A percentile compares a stretch with the other conserved stretches of the same genome.
Conservation (phyloP, 2,888 invertebrate species). For the Xestia ashworthii region DNA sequence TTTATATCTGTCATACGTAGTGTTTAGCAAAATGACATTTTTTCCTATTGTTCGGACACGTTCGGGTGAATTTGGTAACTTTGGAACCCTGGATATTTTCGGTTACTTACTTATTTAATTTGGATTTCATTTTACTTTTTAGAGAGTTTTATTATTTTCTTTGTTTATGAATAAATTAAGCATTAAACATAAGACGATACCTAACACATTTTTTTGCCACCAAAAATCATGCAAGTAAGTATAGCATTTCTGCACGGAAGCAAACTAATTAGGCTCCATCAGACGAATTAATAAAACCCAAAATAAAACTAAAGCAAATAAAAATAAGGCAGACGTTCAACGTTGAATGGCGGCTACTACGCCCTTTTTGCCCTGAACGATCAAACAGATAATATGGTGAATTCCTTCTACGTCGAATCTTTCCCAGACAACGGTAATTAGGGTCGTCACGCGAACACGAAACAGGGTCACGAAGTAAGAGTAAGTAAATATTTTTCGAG, state of each 20-base stretch:
- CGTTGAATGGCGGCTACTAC: slow-evolving; percentile 1
- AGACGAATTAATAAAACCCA: neutral
- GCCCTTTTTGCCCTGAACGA: slow-evolving; percentile 27
- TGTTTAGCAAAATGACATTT: neutral
- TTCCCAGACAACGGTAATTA: slow-evolving; percentile 60
- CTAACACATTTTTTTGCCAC: neutral
- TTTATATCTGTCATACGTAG: neutral
- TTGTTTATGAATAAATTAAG: neutral
- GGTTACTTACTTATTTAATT: neutral
- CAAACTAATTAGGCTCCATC: neutral
- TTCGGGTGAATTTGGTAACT: neutral
- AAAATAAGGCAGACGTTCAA: neutral
- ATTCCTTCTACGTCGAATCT: slow-evolving; percentile 47
- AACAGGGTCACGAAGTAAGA: slow-evolving; percentile 42
- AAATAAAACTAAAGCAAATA: neutral
- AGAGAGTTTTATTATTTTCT: neutral
- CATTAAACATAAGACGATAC: neutral
- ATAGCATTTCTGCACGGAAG: neutral
- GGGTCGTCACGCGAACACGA: slow-evolving; percentile 54
- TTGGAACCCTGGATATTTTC: neutral
- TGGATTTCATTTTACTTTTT: neutral
- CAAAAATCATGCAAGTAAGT: neutral
- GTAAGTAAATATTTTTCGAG: slow-evolving; percentile 38
- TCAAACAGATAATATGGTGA: slow-evolving; percentile 35
- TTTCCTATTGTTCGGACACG: neutral